These are phyloP conservation scores for Megaptera novaeangliae DNA, from an alignment of 2,113 vertebrate genomes.

Conservation along the genomic window DNA sequence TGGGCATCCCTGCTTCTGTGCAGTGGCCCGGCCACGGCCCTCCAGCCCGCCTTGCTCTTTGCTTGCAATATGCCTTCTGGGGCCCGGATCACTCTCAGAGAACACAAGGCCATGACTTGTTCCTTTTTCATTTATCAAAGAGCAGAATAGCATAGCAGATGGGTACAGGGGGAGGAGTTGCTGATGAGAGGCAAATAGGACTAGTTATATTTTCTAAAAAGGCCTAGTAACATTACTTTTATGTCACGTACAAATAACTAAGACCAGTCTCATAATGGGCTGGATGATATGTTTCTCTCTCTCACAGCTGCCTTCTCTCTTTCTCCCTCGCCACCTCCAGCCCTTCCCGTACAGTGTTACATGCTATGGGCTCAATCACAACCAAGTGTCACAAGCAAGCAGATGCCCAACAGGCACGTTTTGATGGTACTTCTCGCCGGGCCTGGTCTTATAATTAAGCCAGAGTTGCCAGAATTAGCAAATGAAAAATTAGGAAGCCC, in stretches of 20 bases:
- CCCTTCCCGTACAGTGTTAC: not conserved
- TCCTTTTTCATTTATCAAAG: conserved; percentile 44
- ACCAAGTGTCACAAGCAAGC: not conserved
- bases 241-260: not conserved
- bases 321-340: not conserved
- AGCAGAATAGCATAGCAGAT: conserved; percentile 24
- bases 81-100: not conserved
- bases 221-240: not conserved
- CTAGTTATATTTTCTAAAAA: conserved; percentile 21
- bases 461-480: not conserved
- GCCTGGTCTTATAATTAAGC: not conserved
- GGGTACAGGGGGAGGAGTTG: not conserved
- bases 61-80: not conserved
- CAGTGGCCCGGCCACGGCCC: not conserved
- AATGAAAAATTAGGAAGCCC: not conserved
- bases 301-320: not conserved
- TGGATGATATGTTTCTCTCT: not conserved
- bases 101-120: not conserved
- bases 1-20: not conserved
- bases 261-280: not conserved
- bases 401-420: not conserved
- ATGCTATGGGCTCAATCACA: not conserved
- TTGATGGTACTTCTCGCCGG: not conserved
- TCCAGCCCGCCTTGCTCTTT: conserved; percentile 3
- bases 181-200: not conserved